Evolutionary conservation across 92 coral and sea anemone genomes (phyloP), one percentile per base, ranked within the genome.

Genomic region (Blastomussa wellsi): DNA sequence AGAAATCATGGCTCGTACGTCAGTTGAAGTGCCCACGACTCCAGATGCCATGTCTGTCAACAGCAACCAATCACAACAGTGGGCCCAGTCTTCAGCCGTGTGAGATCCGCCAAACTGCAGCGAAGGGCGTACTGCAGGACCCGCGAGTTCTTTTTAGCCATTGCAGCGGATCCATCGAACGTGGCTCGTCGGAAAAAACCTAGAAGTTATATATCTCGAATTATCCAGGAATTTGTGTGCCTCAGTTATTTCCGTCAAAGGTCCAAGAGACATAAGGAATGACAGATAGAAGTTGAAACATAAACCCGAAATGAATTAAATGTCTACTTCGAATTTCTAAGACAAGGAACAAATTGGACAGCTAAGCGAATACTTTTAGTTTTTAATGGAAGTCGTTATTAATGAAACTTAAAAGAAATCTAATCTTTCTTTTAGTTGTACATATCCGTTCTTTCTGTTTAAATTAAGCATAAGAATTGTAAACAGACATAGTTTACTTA

Each of bases 21-120:
- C 92, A 12, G 96, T 91, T n/a, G 99, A 96, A 78, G 99, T 93
- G 28, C 99, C 98, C 22, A 82, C 99, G 42, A 86, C 95, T 22
- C 93, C 99, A 37, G 98, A 93, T 64, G 94, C 99, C 74, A 97
- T 91, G 77, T 95, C 98, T 17, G 90, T 97, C 35, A 90, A 94
- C 84, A 97, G 99, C 77, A 93, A 92, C 60, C 93, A 84, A 64
- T 93, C 98, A 26, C 87, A 92, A 68, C 92, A 92, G 67, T 92
- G 95, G 92, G 93, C 95, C 86, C 87, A 92, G 55, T 75, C 98
- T 14, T 94, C 99, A n/a, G 94, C 95, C 48, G 95, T 97, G 33
- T 97, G 88, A 85, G 24, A 33, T 12, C 20, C 29, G 37, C 24
- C 42, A 67, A n/a, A 20, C 75, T 19, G 2, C 26, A 37, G 75